phyloP scores from a whole-genome alignment of 2,797 vertebrate species.

The Enteromius unitaeniatus region DNA sequence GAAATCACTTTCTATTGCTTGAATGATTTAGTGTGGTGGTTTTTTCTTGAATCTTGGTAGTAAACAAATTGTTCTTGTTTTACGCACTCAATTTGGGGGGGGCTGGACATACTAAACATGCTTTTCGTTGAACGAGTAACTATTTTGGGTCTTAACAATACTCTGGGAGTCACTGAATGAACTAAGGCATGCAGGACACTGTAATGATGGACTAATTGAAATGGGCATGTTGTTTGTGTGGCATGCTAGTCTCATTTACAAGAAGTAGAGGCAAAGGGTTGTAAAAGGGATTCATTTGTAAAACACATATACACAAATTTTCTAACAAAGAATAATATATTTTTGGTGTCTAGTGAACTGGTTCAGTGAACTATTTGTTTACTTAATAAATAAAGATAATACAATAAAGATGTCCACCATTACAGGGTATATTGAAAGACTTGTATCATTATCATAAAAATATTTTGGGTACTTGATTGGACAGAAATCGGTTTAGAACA shows the following conservation, averaged over 20 bases:
- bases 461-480: not conserved
- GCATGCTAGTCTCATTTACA: not conserved
- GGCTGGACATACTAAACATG: not conserved
- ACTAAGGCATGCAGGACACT: not conserved
- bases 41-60: not conserved
- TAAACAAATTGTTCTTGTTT: not conserved
- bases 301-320: not conserved
- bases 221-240: not conserved
- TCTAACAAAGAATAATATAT: not conserved
- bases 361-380: not conserved
- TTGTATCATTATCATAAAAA: not conserved
- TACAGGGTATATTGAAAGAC: not conserved
- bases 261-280: not conserved
- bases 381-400: no score
- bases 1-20: not conserved
- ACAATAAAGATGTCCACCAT: not conserved
- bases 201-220: not conserved
- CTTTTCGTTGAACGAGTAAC: not conserved
- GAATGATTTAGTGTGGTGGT: not conserved
- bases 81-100: not conserved
- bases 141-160: constrained; percentile 4
- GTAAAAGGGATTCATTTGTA: not conserved
- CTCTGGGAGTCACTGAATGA: not conserved
- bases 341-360: no score
- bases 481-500: not conserved